Evolutionary conservation across 2,888 invertebrate genomes (phyloP).

Genomic region (Gari tellinella): DNA sequence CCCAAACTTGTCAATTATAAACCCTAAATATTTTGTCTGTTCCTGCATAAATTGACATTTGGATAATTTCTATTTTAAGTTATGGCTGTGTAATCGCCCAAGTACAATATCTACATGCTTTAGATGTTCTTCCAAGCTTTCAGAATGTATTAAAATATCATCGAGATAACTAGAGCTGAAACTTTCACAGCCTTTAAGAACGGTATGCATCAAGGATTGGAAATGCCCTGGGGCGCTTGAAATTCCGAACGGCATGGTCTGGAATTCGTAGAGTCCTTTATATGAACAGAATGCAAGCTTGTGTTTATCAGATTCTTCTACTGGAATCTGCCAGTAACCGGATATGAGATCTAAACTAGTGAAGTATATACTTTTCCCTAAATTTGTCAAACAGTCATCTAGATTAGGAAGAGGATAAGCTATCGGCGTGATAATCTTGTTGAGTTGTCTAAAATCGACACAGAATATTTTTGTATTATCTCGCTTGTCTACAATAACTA

Average conservation of each 20-base stretch:
- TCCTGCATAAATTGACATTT: conserved; percentile 33
- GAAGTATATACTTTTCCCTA: conserved; percentile 46
- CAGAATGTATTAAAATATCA: conserved; percentile 43
- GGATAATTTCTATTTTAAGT: conserved; percentile 19
- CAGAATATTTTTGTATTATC: conserved; percentile 39
- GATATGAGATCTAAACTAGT: conserved; percentile 37
- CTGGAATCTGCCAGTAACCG: conserved; percentile 47
- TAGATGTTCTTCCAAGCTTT: conserved; percentile 38
- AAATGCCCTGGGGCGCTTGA: conserved; percentile 38
- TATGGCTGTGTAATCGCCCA: conserved; percentile 11
- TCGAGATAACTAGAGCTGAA: conserved; percentile 49
- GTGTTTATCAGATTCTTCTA: conserved; percentile 31
- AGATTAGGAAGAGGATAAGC: conserved; percentile 42
- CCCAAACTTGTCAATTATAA: conserved; percentile 26
- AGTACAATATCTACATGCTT: conserved; percentile 28
- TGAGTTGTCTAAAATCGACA: conserved; percentile 31
- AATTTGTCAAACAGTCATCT: conserved; percentile 35
- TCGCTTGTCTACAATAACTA: conserved; percentile 38
- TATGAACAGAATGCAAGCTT: conserved; percentile 46
- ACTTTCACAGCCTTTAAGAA: conserved; percentile 29
- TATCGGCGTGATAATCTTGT: conserved; percentile 31
- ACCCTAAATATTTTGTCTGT: conserved; percentile 42
- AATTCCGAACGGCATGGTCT: conserved; percentile 42
- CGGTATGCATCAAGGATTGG: conserved; percentile 35
- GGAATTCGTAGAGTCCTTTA: conserved; percentile 42